Conservation (phyloP, 2,888 invertebrate genomes). For the Eilema depressum region DNA sequence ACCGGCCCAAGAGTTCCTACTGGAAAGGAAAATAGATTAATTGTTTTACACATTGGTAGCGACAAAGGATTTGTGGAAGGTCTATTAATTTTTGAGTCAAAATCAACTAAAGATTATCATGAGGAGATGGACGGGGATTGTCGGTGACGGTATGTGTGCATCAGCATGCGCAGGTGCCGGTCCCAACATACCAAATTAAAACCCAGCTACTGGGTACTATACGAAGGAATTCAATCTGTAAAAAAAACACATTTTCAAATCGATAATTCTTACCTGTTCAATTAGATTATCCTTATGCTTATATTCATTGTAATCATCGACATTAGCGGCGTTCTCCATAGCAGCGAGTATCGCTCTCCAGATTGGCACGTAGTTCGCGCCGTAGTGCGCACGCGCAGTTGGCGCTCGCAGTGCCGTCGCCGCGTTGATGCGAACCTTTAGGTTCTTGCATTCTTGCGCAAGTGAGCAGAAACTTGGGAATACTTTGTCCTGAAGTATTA, state of each 20-base stretch:
- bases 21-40: too few species aligned
- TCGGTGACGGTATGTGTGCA: too few species aligned
- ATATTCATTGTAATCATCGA: conserved; percentile 94
- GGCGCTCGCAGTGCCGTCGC: conserved; percentile 91
- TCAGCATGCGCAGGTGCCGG: too few species aligned
- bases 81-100: too few species aligned
- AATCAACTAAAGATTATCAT: too few species aligned
- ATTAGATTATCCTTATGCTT: conserved; percentile 94
- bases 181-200: neutral
- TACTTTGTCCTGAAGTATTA: conserved; percentile 84
- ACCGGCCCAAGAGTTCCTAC: too few species aligned
- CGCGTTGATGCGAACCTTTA: conserved; percentile 96
- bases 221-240: neutral
- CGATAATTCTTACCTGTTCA: conserved; percentile 89
- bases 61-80: too few species aligned
- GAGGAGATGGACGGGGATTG: too few species aligned
- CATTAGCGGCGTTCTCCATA: conserved; percentile 92
- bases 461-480: conserved; percentile 89
- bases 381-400: conserved; percentile 88
- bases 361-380: conserved; percentile 85
- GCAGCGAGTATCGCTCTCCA: conserved; percentile 92
- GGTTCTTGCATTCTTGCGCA: conserved; percentile 92
- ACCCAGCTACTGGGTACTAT: neutral
- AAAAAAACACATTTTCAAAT: neutral
- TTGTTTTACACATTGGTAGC: too few species aligned